Percentiles rank a stretch among this genome's conserved stretches.
Conservation (phyloP, 92 coral and sea anemone species). For the Siderastrea radians region DNA sequence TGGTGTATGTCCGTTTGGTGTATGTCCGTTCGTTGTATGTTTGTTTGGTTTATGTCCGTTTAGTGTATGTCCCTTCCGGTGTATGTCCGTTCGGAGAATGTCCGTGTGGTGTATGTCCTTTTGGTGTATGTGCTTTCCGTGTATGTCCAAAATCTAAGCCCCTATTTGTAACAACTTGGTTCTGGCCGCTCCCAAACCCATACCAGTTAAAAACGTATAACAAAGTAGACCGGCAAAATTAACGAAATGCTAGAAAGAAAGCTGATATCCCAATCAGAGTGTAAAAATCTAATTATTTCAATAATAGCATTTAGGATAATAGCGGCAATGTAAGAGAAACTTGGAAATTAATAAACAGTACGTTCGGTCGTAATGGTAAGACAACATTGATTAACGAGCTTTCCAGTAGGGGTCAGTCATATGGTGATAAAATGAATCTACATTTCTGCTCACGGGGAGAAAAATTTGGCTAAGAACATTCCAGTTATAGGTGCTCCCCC, state of each 20-base stretch:
- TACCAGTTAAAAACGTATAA: not conserved
- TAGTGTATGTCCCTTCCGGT: no score
- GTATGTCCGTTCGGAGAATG: no score
- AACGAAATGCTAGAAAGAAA: not conserved
- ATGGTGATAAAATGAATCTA: not conserved
- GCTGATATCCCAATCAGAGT: not conserved
- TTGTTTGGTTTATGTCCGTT: no score
- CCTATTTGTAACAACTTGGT: no score
- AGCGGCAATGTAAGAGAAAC: not conserved
- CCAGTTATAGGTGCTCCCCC: not conserved
- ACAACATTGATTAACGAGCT: not conserved
- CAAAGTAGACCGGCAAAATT: not conserved
- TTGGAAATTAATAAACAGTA: not conserved
- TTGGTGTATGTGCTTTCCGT: no score
- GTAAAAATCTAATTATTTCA: not conserved
- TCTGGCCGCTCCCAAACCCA: no score
- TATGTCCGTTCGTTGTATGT: no score
- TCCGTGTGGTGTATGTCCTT: no score
- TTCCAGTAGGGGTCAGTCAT: not conserved
- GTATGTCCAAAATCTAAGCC: no score
- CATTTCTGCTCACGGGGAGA: conserved; percentile 1
- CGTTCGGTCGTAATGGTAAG: not conserved
- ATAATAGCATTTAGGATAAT: not conserved
- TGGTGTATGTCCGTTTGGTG: no score
- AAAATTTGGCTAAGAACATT: not conserved